Base-by-base conservation (phyloP, 2,113 vertebrate species). In the Pionites leucogaster region DNA sequence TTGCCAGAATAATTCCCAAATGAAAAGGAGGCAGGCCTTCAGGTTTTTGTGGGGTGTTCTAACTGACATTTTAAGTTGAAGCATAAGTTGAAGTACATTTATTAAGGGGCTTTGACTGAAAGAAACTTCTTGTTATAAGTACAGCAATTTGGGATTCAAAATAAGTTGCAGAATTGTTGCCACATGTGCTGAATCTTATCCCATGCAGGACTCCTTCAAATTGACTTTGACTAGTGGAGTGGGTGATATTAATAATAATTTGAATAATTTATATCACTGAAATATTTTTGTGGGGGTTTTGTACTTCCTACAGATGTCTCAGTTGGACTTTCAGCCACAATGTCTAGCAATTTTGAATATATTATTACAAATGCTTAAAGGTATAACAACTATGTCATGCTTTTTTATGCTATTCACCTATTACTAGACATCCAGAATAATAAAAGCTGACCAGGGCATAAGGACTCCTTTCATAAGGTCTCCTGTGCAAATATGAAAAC, bases 31-130 rank as follows among this genome's bases (percentile, higher is more conserved):
- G 78, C 79, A 59, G 53, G 49, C 44, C n/a, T 88, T 92, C 65
- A 53, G 25, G 47, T 87, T 94, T 76, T 95, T 55, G 39, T 44
- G 31, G 25, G 41, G 31, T 19, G 37, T 67, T 92, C 75, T 65
- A 83, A 53, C 77, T 70, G 86, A 46, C 65, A 31, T 71, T 89
- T 85, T 91, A 94, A 92, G 53, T 57, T 70, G 53, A 91, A 95
- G 41, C 68, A 85, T 85, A 93, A 92, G 53, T 62, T 67, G 49
- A 92, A 96, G 44, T 64, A 89, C 59, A 71, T 95, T 96, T 94
- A 13, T 35, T 60, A 86, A 42, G 71, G 6, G 19, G 65, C 39
- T 69, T 23, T 63, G 83, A 68, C 11, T 75, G 77, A 65, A 86
- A 62, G 29, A 31, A 88, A 76, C 19, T 64, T 93, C 92, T 84